Evolutionary conservation across 2,888 invertebrate genomes (phyloP), one percentile per base, ranked within the genome.

Genomic region (Microplitis manilae): DNA sequence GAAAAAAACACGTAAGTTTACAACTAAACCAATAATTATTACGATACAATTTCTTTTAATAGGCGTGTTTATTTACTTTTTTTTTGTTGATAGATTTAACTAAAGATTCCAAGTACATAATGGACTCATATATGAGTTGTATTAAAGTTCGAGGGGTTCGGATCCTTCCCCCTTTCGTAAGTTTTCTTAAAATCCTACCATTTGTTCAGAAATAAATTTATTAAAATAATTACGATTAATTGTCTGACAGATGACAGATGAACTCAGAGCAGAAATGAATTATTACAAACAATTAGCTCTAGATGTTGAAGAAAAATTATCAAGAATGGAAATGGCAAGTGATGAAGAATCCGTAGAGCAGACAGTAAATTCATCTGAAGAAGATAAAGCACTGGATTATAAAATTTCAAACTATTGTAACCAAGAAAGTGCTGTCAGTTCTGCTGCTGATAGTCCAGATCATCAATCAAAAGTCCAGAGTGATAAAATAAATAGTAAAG

Each of bases 111-210:
- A 50, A 50, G 13, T 50, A 8, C 13, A 50, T 7, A 50, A 77
- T 77, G 77, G 73, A 77, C 15, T 77, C 83, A 40, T 94, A 93
- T 86, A 90, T 92, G 75, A 95, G 95, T 68, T 94, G 93, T 84
- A 94, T 95, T 88, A 94, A 93, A 91, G 91, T 95, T 82, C 93
- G 94, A 89, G 95, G 95, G 77, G 91, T 92, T 72, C 94, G 95
- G 20, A 93, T 96, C 81, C 92, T 96, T 79, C 95, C 95, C 73
- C 95, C 96, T 68, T 90, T 95, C 90, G 95, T 95, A 91, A 92
- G 92, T 91, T 80, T 30, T 30, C 30, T 30, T 30, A 30, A 30
- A 30, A 30, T 30, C 30, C 30, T 30, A 30, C 30, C 30, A 30
- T 30, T 30, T 30, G 2, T 30, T 30, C 0, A 30, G 0, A 30